Base-by-base conservation (phyloP, 2,113 vertebrate genomes). In the Tyto alba region DNA sequence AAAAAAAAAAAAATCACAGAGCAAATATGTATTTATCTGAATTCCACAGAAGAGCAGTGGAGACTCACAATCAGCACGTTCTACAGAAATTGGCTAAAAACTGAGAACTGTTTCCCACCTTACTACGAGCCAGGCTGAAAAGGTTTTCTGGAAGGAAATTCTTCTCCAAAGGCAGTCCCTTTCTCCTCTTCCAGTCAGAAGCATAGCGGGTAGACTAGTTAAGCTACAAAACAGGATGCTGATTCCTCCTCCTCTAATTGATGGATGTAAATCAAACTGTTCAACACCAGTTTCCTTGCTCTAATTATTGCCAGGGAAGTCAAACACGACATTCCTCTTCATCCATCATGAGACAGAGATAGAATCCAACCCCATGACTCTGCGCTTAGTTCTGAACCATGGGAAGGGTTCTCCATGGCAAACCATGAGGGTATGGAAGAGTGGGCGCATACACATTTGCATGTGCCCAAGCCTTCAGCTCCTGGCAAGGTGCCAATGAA, bases 121-220 rank as follows among this genome's bases (percentile, higher is more conserved):
- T 64, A 55, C 11, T 77, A 91, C 23, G 64, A 87, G 34, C 11
- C 41, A 80, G 29, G 30, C 18, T 75, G 64, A 69, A 87, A 88
- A 86, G 16, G 77, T 52, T 67, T 93, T 83, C 82, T 91, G 43
- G 68, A 90, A 83, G 10, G 50, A 79, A 95, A 81, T 59, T 73
- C 16, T 53, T 47, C 68, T 89, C 29, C 40, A 71, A 34, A 34
- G 50, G 74, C 60, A 88, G 16, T 32, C 45, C 13, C 52, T 34
- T 82, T 81, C 64, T 82, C 29, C 17, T 71, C 40, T 90, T 83
- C 14, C 52, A 81, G 48, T 38, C 48, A 75, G 48, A 53, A 76
- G 52, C 23, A 68, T n/a, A 81, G 52, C 55, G 77, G 57, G 40
- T n/a, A 53, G 36, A 67, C 38, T 10, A 81, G 43, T 43, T 83